Evolutionary conservation across 2,113 vertebrate genomes (phyloP).

Genomic region (Loxodonta africana): DNA sequence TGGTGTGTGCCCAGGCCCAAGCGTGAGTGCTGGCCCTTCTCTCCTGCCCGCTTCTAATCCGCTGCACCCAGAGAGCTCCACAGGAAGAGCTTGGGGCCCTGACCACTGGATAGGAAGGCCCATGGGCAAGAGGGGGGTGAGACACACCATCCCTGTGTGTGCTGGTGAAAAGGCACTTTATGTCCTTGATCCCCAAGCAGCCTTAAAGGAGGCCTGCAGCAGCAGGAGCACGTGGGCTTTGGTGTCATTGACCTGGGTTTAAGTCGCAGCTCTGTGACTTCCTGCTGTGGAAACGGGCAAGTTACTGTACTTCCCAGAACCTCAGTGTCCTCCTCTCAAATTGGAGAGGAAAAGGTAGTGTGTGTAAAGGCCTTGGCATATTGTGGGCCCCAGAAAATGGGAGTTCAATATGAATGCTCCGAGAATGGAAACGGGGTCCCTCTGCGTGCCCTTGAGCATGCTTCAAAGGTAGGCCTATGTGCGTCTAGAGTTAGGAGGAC

Average conservation of each 20-base stretch:
- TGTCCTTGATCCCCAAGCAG: not conserved
- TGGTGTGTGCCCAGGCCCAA: fast-evolving
- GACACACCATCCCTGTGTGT: fast-evolving
- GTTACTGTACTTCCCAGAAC: not conserved
- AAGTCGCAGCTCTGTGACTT: not conserved
- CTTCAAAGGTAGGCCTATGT: not conserved
- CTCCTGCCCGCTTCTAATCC: not conserved
- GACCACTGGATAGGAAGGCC: fast-evolving
- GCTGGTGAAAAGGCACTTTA: fast-evolving
- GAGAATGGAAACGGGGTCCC: not conserved
- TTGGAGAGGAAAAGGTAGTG: not conserved
- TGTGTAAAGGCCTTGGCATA: not conserved
- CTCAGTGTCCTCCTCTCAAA: not conserved
- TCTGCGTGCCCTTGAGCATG: not conserved
- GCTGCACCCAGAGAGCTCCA: fast-evolving
- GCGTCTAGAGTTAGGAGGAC: not conserved
- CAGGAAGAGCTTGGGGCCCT: no score
- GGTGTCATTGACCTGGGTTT: not conserved
- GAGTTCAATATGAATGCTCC: not conserved
- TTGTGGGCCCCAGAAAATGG: not conserved
- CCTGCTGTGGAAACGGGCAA: not conserved
- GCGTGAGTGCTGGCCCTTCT: not conserved
- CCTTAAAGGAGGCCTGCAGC: fast-evolving
- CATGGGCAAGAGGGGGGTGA: fast-evolving
- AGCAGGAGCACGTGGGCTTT: not conserved